A percentile compares a stretch with the other conserved stretches of the same genome.
phyloP scores from a whole-genome alignment of 2,113 vertebrate genomes.

The Periophthalmus modestus region DNA sequence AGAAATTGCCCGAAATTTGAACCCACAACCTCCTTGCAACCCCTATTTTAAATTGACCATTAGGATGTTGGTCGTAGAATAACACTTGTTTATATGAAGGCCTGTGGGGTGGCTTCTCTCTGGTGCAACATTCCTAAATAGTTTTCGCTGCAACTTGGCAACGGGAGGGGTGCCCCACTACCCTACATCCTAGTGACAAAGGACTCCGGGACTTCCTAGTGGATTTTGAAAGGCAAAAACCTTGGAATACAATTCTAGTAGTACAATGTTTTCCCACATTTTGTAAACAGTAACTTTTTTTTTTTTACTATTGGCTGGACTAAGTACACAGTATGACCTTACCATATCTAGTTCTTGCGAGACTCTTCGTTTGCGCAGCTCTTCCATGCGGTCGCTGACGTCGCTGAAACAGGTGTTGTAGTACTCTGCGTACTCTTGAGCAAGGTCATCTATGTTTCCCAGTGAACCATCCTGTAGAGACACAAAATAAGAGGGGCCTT shows the following conservation, averaged over 20 bases:
- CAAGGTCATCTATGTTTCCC: slow-evolving; percentile 96
- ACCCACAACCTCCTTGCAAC: not conserved
- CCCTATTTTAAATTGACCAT: not conserved
- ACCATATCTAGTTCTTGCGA: slow-evolving; percentile 94
- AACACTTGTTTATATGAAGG: slow-evolving; percentile 10
- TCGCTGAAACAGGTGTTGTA: slow-evolving; percentile 95
- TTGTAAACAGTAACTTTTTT: not conserved
- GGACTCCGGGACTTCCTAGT: slow-evolving; percentile 17
- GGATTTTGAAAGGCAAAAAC: slow-evolving; percentile 27
- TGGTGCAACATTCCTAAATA: slow-evolving; percentile 64
- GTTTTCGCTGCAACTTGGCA: slow-evolving; percentile 63
- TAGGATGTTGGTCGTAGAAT: slow-evolving; percentile 11
- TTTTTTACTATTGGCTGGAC: not conserved
- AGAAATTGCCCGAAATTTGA: not conserved
- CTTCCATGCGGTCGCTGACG: slow-evolving; percentile 95
- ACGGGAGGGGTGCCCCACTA: slow-evolving; percentile 72
- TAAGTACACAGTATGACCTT: slow-evolving; percentile 31
- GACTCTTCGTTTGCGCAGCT: slow-evolving; percentile 89
- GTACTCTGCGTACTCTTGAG: slow-evolving; percentile 95
- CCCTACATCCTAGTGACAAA: slow-evolving; percentile 65
- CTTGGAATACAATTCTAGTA: slow-evolving; percentile 11
- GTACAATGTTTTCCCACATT: slow-evolving; percentile 5
- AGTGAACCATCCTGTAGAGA: slow-evolving; percentile 89
- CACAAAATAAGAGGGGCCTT: slow-evolving; percentile 21
- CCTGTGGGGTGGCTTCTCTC: slow-evolving; percentile 11